These are phyloP conservation scores for Spheniscus mendiculus DNA, from an alignment of 2,113 vertebrate species.

Conservation along the genomic window DNA sequence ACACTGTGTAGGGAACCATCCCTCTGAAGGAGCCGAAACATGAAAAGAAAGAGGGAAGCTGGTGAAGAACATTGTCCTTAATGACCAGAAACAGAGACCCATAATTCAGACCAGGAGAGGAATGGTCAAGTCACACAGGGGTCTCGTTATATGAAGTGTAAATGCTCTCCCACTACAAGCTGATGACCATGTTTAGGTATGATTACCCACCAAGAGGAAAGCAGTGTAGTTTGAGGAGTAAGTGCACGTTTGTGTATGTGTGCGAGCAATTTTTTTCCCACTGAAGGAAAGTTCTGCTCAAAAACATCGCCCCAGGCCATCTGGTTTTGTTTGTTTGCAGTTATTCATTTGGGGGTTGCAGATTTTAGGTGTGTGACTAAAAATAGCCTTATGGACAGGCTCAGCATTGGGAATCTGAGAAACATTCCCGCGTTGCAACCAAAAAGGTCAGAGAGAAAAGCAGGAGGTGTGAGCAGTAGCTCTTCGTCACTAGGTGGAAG, in stretches of 20 bases:
- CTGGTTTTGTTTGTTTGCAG: background rate
- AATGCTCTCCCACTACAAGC: background rate
- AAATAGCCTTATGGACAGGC: fast-evolving
- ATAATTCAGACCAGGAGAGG: background rate
- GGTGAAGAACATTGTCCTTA: background rate
- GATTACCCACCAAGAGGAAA: background rate
- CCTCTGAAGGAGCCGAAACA: fast-evolving
- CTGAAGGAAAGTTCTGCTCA: background rate
- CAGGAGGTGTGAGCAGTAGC: background rate
- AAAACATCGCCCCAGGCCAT: background rate
- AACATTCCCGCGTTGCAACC: fast-evolving
- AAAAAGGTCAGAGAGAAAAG: background rate
- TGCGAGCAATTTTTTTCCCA: background rate
- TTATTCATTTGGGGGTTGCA: background rate
- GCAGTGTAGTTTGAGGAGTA: background rate
- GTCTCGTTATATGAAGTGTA: background rate
- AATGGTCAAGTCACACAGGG: fast-evolving
- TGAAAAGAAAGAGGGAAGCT: background rate
- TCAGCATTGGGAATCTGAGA: background rate
- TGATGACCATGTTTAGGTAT: background rate
- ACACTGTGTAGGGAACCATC: background rate
- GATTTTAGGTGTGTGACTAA: background rate
- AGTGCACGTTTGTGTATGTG: fast-evolving
- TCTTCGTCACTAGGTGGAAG: conserved; percentile 45
- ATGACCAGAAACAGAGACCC: background rate